A percentile compares a stretch with the other conserved stretches of the same genome.
Evolutionary conservation across 2,797 vertebrate genomes (phyloP).

Genomic region (Heterohyrax brucei): DNA sequence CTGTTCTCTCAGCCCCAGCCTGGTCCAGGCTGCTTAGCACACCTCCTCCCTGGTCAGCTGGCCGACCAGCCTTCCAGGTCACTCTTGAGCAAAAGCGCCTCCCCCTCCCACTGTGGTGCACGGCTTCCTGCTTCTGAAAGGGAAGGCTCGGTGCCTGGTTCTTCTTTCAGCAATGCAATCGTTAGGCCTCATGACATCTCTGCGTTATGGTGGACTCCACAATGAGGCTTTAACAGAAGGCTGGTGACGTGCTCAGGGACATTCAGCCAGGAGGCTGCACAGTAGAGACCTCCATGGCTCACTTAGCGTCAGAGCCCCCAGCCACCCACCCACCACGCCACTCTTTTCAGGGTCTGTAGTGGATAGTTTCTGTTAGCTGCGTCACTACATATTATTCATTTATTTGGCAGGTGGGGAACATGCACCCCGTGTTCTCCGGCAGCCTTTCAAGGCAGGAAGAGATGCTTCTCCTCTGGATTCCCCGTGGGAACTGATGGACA

Average conservation of each 20-base stretch:
- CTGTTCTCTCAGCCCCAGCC: too few species aligned
- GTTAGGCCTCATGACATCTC: not conserved
- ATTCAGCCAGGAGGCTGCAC: not conserved
- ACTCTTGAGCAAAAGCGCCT: not conserved
- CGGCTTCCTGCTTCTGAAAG: not conserved
- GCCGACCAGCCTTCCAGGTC: not conserved
- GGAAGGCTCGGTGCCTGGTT: not conserved
- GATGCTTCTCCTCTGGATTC: not conserved
- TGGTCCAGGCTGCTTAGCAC: not conserved
- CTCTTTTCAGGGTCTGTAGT: not conserved
- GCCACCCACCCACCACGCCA: accelerated
- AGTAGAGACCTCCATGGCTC: not conserved
- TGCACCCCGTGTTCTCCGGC: not conserved
- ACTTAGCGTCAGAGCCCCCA: not conserved
- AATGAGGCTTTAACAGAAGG: not conserved
- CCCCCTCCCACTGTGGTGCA: accelerated
- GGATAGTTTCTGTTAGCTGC: not conserved
- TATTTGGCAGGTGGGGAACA: not conserved
- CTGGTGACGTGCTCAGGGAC: not conserved
- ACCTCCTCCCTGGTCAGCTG: accelerated
- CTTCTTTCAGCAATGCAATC: not conserved
- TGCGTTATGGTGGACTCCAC: not conserved
- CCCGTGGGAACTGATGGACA: accelerated
- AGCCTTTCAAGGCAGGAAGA: not conserved
- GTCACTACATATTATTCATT: not conserved